phyloP scores from a whole-genome alignment of 35 echinoderm and acorn worm genomes.

The Apostichopus japonicus region DNA sequence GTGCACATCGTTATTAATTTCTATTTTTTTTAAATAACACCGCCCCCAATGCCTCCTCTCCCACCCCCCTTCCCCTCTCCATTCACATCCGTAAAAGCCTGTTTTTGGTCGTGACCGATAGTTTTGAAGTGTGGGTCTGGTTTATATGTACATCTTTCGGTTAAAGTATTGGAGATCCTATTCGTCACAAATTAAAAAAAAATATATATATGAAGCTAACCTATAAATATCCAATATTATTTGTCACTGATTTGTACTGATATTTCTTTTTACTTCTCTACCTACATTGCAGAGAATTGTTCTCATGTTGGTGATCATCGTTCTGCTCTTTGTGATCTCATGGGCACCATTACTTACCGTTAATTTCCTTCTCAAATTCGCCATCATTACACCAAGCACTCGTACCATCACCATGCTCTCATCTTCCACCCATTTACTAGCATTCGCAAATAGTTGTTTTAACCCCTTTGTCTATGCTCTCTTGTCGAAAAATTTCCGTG shows the following conservation, averaged over 20 bases:
- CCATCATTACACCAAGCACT: background rate
- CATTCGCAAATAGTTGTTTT: slow-evolving; percentile 11
- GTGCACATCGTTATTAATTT: background rate
- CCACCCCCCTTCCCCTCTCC: no score
- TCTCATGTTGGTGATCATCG: slow-evolving; percentile 34
- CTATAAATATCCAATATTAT: no score
- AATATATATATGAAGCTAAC: no score
- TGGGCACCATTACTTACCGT: slow-evolving; percentile 30
- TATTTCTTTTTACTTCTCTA: slow-evolving; percentile 9
- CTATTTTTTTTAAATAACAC: background rate
- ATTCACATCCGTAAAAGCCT: no score
- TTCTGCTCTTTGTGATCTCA: slow-evolving; percentile 34
- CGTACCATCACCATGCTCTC: background rate
- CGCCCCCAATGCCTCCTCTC: no score
- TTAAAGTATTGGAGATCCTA: no score
- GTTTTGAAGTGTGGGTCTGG: no score
- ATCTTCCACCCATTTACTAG: slow-evolving; percentile 1
- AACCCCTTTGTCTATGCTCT: slow-evolving; percentile 46
- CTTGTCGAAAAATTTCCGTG: slow-evolving; percentile 48
- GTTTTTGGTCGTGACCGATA: no score
- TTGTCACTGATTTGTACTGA: background rate
- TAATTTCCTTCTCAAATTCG: slow-evolving; percentile 21
- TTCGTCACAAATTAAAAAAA: no score
- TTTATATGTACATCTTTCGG: no score
- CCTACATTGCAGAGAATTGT: slow-evolving; percentile 25